Conservation (phyloP, 2,888 invertebrate species). For the Corbicula japonica region DNA sequence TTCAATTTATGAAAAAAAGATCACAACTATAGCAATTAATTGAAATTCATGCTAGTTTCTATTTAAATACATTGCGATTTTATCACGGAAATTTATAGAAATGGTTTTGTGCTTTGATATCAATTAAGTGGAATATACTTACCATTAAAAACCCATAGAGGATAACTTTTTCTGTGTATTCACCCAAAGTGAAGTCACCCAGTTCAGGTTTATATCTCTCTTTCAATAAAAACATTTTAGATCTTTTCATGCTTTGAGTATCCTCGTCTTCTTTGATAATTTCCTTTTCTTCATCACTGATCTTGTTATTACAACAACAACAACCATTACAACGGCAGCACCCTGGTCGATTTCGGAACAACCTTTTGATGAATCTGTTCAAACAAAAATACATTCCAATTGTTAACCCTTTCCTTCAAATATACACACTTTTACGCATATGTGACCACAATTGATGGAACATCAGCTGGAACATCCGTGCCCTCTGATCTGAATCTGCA, state of each 20-base stretch:
- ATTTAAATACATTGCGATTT: too few species aligned
- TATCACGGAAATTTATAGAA: too few species aligned
- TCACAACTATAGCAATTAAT: too few species aligned
- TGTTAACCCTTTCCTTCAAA: too few species aligned
- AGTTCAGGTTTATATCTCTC: constrained; percentile 86
- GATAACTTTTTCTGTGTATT: constrained; percentile 87
- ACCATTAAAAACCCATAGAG: constrained; percentile 87
- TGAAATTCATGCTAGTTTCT: too few species aligned
- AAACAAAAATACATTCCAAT: constrained; percentile 2
- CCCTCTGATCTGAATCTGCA: too few species aligned
- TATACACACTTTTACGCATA: too few species aligned
- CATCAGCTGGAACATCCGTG: too few species aligned
- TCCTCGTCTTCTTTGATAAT: constrained; percentile 28
- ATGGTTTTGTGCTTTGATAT: too few species aligned
- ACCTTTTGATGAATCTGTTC: constrained; percentile 70
- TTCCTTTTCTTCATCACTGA: constrained; percentile 51
- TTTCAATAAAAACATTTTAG: constrained; percentile 77
- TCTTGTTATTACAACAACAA: constrained; percentile 64
- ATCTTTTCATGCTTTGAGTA: constrained; percentile 36
- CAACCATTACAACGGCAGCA: constrained; percentile 59
- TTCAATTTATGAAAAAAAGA: neutral
- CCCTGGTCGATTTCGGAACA: constrained; percentile 68
- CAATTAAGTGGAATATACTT: constrained; percentile 39
- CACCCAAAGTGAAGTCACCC: constrained; percentile 86
- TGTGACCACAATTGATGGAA: neutral